phyloP scores from a whole-genome alignment of 2,888 invertebrate species.

The Entomobrya multifasciata region DNA sequence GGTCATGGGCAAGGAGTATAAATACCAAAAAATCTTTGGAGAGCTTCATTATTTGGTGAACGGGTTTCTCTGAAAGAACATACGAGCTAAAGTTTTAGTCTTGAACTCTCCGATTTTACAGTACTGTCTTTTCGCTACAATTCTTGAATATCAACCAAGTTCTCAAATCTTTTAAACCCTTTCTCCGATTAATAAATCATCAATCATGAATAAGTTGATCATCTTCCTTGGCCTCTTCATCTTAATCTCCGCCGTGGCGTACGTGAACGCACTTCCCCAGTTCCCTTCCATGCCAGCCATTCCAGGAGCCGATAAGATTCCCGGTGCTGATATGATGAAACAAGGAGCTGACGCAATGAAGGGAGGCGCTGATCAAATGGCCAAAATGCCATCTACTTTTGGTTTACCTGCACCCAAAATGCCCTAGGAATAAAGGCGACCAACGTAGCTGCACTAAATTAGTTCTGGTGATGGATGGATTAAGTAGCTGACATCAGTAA shows the following conservation, averaged over 20 bases:
- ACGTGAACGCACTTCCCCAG: conserved; percentile 11
- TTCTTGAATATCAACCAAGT: too few species aligned
- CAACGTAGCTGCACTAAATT: too few species aligned
- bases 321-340: conserved; percentile 25
- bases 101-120: too few species aligned
- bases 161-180: not conserved
- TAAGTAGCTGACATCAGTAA: too few species aligned
- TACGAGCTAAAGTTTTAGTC: too few species aligned
- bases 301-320: conserved; percentile 7
- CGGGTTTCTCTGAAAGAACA: too few species aligned
- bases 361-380: not conserved
- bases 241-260: not conserved
- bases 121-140: too few species aligned
- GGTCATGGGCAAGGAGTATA: too few species aligned
- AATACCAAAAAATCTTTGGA: not conserved
- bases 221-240: not conserved
- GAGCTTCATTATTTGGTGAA: not conserved
- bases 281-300: conserved; percentile 14
- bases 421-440: too few species aligned
- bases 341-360: not conserved
- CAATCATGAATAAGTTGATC: not conserved
- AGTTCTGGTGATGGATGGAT: too few species aligned
- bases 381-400: not conserved
- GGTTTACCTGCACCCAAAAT: not conserved
- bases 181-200: not conserved